A percentile compares a stretch with the other conserved stretches of the same genome.
phyloP scores from a whole-genome alignment of 1,140 invertebrate species.

The Drosophila kikkawai region DNA sequence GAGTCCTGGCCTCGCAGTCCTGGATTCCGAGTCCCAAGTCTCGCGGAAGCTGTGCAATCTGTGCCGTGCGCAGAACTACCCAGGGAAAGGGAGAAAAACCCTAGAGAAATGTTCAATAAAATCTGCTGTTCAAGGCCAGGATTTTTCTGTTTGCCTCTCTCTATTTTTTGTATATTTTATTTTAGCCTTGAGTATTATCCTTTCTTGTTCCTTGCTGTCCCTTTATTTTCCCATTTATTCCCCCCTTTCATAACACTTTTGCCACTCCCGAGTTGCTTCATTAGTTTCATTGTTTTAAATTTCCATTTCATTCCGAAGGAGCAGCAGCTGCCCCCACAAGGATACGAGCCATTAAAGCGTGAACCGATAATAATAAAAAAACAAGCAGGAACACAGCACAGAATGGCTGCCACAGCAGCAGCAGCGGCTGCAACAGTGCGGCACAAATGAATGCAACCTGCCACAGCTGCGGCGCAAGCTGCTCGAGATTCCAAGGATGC shows the following conservation, averaged over 20 bases:
- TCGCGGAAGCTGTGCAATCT: slow-evolving; percentile 3
- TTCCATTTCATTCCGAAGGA: slow-evolving; percentile 56
- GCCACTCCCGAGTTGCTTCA: slow-evolving; percentile 20
- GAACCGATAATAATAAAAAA: background rate
- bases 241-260: slow-evolving; percentile 1
- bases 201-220: background rate
- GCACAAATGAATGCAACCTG: slow-evolving; percentile 34
- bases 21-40: background rate
- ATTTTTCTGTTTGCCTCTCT: background rate
- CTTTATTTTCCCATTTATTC: background rate
- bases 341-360: slow-evolving; percentile 4
- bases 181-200: slow-evolving; percentile 1
- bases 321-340: slow-evolving; percentile 5
- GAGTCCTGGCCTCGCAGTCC: background rate
- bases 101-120: slow-evolving; percentile 1
- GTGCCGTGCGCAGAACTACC: background rate
- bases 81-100: background rate
- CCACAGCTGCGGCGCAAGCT: slow-evolving; percentile 15
- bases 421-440: slow-evolving; percentile 13
- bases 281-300: slow-evolving; percentile 64
- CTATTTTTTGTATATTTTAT: background rate
- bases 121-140: slow-evolving; percentile 1
- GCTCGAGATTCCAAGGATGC: background rate
- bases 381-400: background rate
- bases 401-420: slow-evolving; percentile 46